Base-by-base conservation (phyloP, 2,113 vertebrate genomes). In the Neolamprologus modestus region DNA sequence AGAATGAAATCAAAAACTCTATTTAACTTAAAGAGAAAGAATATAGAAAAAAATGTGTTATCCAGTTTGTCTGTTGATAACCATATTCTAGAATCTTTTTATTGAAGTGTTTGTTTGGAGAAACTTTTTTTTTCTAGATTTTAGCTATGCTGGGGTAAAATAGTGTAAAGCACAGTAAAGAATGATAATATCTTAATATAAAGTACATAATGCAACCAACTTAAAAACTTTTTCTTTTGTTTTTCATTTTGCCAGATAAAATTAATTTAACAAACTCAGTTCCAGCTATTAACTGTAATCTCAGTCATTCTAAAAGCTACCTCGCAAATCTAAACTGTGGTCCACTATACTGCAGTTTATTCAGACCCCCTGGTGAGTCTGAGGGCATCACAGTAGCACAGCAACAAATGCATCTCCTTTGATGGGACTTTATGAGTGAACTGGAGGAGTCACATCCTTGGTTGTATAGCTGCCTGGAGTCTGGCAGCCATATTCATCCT, bases 241-340 rank as follows among this genome's bases (percentile, higher is more conserved):
- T 24, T 71, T 1, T 42, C 8, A 9, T 24, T 24, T 42, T 71
- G n/a, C 21, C 66, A 40, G n/a, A 73, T 4, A 73, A 24, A 45
- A 17, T 3, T 7, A 73, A 26, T 26, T 42, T 45, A 10, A 45
- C 40, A 66, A 3, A 66, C 10, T 73, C 68, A 45, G 68, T 26
- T 45, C 8, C 13, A 73, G 37, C 68, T 73, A 45, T 73, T 73
- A 26, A 17, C 13, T 73, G 21, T 73, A 73, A 73, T 73, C 35
- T 73, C 37, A 45, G 37, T 10, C 13, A 73, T 45, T 73, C 13
- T 45, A 73, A 42, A 16, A 45, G 37, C 37, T 26, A 42, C n/a
- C n/a, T 71, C 5, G 8, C 13, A 16, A 71, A 42, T 24, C 37
- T 26, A 71, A 71, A 42, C 21, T 4, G 8, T 26, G 21, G 37